Evolutionary conservation across 2,888 invertebrate genomes (phyloP).

Genomic region (Eledona agricola): DNA sequence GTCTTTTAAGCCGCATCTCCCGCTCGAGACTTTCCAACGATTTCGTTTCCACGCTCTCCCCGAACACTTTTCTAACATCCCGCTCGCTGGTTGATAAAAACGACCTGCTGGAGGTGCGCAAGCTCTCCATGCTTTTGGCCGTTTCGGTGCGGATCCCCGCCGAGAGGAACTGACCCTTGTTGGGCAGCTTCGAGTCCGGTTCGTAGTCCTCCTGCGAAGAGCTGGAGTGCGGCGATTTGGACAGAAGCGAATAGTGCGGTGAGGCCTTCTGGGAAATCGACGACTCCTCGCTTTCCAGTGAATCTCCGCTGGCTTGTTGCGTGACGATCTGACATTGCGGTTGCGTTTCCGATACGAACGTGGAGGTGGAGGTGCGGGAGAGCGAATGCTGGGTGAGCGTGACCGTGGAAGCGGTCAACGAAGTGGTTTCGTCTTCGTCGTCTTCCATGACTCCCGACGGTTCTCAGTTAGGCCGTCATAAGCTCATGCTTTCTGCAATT

Average conservation of each 20-base stretch:
- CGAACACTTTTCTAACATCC: constrained; percentile 67
- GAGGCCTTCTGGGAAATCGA: constrained; percentile 56
- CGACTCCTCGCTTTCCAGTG: constrained; percentile 66
- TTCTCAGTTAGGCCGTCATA: constrained; percentile 15
- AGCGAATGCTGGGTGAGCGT: constrained; percentile 56
- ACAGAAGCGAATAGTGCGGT: constrained; percentile 56
- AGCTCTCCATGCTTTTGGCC: constrained; percentile 77
- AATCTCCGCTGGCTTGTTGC: constrained; percentile 68
- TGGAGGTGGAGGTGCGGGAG: constrained; percentile 47
- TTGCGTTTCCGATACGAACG: constrained; percentile 44
- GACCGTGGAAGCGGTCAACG: constrained; percentile 56
- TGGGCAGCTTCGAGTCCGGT: constrained; percentile 65
- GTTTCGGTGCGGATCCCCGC: constrained; percentile 66
- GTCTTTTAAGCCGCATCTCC: constrained; percentile 66
- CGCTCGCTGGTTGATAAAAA: constrained; percentile 74
- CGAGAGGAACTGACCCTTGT: constrained; percentile 66
- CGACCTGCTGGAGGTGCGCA: constrained; percentile 67
- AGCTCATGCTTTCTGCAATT: constrained; percentile 20
- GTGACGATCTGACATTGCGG: constrained; percentile 63
- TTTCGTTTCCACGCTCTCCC: constrained; percentile 65
- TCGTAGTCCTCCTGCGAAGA: constrained; percentile 76
- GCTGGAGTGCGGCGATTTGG: constrained; percentile 66
- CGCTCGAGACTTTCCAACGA: constrained; percentile 70
- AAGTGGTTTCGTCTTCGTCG: constrained; percentile 58
- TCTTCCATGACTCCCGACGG: constrained; percentile 62